These are phyloP conservation scores for Pterophyllum scalare DNA, from an alignment of 2,113 vertebrate species.

Conservation along the genomic window DNA sequence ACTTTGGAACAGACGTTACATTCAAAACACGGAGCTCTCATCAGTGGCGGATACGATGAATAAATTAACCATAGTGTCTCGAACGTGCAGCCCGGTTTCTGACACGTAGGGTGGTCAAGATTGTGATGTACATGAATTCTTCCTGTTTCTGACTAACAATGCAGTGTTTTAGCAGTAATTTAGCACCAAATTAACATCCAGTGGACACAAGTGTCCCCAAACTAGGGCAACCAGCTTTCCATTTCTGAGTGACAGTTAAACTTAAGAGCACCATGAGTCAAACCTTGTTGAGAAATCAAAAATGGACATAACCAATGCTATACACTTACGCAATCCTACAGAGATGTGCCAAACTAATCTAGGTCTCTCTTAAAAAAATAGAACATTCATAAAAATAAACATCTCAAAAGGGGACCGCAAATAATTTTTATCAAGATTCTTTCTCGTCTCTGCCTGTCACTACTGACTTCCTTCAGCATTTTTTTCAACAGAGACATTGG, in stretches of 20 bases:
- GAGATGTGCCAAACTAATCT: not conserved
- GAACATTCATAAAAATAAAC: not conserved
- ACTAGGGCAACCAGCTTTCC: not conserved
- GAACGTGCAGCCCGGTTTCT: too few relatives aligned
- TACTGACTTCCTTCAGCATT: not conserved
- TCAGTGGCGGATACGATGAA: conserved; percentile 4
- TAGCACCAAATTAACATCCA: not conserved
- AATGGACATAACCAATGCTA: not conserved
- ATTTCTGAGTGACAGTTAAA: not conserved
- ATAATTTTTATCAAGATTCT: not conserved
- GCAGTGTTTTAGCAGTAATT: not conserved
- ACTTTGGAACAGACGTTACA: conserved; percentile 5
- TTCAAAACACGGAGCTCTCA: not conserved
- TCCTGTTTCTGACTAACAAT: not conserved
- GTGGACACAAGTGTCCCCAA: not conserved
- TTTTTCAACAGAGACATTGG: not conserved
- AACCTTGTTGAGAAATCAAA: not conserved
- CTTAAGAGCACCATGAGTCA: not conserved
- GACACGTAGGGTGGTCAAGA: too few relatives aligned
- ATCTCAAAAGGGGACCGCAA: not conserved
- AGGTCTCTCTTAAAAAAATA: not conserved
- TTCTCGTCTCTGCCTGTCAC: not conserved
- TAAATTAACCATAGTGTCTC: not conserved
- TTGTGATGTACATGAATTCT: not conserved
- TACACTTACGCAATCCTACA: too few relatives aligned